Percentiles rank a stretch among this genome's conserved stretches.
Conservation (phyloP, 2,113 vertebrate genomes). For the Ascaphus truei region DNA sequence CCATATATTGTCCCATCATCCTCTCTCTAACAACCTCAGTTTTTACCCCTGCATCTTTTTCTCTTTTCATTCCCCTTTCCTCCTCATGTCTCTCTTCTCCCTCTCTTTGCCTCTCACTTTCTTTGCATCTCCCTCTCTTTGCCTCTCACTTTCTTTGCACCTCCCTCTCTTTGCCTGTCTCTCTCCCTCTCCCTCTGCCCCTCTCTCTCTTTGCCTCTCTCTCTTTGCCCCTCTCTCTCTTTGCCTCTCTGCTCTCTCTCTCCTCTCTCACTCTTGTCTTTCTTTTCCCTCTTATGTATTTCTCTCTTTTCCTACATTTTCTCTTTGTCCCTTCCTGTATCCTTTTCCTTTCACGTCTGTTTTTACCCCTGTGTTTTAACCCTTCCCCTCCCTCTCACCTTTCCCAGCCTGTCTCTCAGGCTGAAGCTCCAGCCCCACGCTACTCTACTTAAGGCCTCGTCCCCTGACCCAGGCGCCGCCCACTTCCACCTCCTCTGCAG, state of each 20-base stretch:
- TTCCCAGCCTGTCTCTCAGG: no score
- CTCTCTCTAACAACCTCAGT: no score
- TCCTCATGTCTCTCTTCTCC: background rate
- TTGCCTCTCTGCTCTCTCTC: background rate
- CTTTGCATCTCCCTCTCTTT: background rate
- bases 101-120: background rate
- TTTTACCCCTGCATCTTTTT: no score
- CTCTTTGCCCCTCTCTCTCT: background rate
- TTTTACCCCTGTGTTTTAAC: background rate
- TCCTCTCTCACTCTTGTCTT: background rate
- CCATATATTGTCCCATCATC: no score
- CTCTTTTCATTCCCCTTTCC: background rate
- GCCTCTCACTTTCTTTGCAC: no score
- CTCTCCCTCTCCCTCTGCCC: background rate
- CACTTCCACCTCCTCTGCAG: no score
- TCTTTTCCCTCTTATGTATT: background rate
- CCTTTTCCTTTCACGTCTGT: background rate
- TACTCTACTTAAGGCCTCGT: no score
- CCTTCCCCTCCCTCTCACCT: no score
- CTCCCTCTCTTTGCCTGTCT: no score
- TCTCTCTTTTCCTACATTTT: no score
- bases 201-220: background rate
- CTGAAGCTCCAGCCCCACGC: no score
- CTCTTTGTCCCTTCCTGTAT: background rate
- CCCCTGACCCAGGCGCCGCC: no score